These are phyloP conservation scores for Pachyseris speciosa DNA, from an alignment of 64 coral and sea anemone genomes.

Conservation along the genomic window DNA sequence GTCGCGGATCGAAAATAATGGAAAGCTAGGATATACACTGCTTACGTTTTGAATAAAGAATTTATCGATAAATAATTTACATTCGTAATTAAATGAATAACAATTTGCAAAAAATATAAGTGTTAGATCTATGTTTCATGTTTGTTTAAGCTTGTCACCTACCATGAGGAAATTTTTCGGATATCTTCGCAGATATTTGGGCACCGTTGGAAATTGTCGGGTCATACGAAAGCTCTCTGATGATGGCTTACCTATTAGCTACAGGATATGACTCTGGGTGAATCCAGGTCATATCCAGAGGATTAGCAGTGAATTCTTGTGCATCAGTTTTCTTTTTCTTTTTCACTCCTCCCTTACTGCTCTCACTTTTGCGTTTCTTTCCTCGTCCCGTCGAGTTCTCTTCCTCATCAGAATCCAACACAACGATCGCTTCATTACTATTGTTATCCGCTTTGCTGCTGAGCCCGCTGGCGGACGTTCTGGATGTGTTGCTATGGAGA, in stretches of 20 bases:
- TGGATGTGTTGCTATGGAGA: background rate
- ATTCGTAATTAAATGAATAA: no score
- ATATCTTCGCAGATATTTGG: no score
- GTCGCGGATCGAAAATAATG: background rate
- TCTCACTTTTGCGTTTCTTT: constrained; percentile 54
- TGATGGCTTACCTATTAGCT: constrained; percentile 70
- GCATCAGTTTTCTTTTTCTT: constrained; percentile 7
- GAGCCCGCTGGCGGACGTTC: background rate
- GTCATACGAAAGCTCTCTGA: no score
- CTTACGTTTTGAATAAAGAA: no score
- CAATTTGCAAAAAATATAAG: no score
- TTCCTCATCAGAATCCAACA: constrained; percentile 6
- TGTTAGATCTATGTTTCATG: no score
- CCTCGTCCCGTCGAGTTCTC: constrained; percentile 15
- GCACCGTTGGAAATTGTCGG: no score
- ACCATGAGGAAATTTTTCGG: no score
- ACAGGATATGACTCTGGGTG: constrained; percentile 95
- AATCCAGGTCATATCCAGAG: constrained; percentile 87
- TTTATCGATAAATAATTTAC: no score
- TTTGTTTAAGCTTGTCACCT: no score
- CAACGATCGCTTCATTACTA: background rate
- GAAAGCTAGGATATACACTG: background rate
- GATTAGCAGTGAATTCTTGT: constrained; percentile 41
- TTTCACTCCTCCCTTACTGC: background rate
- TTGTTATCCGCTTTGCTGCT: constrained; percentile 1